These are phyloP conservation scores for Phoeniculus purpureus DNA, from an alignment of 2,797 vertebrate species.

Conservation along the genomic window DNA sequence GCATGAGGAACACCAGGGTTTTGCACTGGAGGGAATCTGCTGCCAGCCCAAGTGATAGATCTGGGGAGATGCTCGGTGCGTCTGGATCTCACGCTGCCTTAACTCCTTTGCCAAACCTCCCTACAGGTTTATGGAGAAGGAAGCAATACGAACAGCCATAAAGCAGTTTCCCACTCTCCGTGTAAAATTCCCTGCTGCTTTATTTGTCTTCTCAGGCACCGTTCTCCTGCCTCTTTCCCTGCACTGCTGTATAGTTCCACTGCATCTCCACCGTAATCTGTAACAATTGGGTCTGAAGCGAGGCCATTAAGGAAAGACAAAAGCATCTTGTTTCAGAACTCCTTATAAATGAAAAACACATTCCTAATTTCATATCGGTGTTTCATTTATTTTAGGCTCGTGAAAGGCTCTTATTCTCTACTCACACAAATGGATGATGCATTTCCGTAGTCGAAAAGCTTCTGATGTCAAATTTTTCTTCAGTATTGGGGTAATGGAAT, in stretches of 20 bases:
- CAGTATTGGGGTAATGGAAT: constrained; percentile 1
- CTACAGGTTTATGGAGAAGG: not conserved
- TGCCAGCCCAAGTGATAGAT: not conserved
- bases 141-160: not conserved
- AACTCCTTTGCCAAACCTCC: not conserved
- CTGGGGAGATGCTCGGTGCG: not conserved
- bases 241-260: not conserved
- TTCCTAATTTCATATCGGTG: constrained; percentile 47
- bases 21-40: not conserved
- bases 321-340: constrained; percentile 53
- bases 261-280: not conserved
- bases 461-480: constrained; percentile 35
- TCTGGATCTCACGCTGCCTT: not conserved
- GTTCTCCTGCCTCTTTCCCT: not conserved
- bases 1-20: not conserved
- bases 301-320: constrained; percentile 53
- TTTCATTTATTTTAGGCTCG: constrained; percentile 41
- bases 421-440: constrained; percentile 8
- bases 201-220: not conserved
- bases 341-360: constrained; percentile 53
- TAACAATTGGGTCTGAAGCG: constrained; percentile 54
- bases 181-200: not conserved
- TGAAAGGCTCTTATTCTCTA: constrained; percentile 21
- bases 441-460: constrained; percentile 25
- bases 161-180: not conserved